phyloP scores from a whole-genome alignment of 2,113 vertebrate genomes.

The Centropus bengalensis region DNA sequence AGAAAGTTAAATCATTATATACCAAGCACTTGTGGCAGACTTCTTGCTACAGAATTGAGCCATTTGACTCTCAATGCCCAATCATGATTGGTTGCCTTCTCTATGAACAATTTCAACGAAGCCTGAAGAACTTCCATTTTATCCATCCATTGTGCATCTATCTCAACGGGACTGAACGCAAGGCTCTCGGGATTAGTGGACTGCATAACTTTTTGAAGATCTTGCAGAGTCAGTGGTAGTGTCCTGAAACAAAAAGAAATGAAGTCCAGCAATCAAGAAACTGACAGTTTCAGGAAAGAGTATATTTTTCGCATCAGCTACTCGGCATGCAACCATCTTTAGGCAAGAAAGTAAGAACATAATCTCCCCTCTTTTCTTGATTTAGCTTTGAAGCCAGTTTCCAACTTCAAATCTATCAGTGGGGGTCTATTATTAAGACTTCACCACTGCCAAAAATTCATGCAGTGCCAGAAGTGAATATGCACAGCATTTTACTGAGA shows the following conservation, averaged over 20 bases:
- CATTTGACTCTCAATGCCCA: constrained; percentile 92
- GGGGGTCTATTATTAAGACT: neutral
- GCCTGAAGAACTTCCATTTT: constrained; percentile 81
- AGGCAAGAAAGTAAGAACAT: neutral
- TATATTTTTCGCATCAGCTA: neutral
- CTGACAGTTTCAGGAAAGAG: neutral
- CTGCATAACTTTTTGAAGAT: constrained; percentile 85
- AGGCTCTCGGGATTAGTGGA: constrained; percentile 80
- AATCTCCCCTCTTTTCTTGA: neutral
- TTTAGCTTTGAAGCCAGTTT: neutral
- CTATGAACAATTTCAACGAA: constrained; percentile 85
- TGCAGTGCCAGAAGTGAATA: neutral
- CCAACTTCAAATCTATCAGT: neutral
- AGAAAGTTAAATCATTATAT: constrained; percentile 23
- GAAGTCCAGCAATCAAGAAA: neutral
- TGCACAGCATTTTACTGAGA: neutral
- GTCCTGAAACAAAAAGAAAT: constrained; percentile 74
- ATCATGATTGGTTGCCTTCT: constrained; percentile 90
- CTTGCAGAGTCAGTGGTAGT: constrained; percentile 85
- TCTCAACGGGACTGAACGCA: constrained; percentile 75
- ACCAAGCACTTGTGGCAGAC: constrained; percentile 79
- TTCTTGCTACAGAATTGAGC: constrained; percentile 89
- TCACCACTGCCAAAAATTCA: neutral
- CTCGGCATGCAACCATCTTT: neutral
- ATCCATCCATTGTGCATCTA: constrained; percentile 75